Percentiles rank a stretch among this genome's conserved stretches.
Conservation (phyloP, 2,113 vertebrate genomes). For the Furnarius figulus region DNA sequence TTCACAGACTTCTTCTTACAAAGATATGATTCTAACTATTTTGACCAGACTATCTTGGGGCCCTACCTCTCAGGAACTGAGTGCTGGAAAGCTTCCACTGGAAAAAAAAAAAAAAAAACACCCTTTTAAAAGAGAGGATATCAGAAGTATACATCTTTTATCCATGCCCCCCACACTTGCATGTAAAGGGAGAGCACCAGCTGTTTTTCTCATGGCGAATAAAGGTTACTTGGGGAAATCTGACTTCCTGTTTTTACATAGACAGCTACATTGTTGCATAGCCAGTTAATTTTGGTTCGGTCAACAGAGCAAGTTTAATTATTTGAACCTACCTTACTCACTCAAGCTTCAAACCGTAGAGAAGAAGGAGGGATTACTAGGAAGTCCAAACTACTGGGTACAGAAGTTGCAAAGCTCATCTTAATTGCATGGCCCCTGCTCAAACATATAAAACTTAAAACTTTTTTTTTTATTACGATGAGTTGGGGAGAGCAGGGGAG, state of each 20-base stretch:
- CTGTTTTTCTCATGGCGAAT: constrained; percentile 84
- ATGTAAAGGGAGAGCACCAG: constrained; percentile 74
- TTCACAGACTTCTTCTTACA: constrained; percentile 59
- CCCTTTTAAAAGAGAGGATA: constrained; percentile 77
- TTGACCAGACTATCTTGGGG: constrained; percentile 68
- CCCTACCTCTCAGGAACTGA: constrained; percentile 69
- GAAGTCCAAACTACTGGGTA: background rate
- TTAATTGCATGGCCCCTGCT: background rate
- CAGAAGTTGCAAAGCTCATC: constrained; percentile 21
- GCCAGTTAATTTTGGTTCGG: constrained; percentile 79
- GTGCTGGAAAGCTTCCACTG: constrained; percentile 69
- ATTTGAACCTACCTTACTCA: constrained; percentile 69
- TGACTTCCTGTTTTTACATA: constrained; percentile 84
- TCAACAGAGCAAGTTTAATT: constrained; percentile 79
- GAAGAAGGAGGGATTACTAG: constrained; percentile 49
- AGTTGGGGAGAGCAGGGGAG: fast-evolving
- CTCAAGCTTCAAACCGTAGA: constrained; percentile 11
- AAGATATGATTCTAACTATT: constrained; percentile 67
- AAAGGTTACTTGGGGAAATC: constrained; percentile 83
- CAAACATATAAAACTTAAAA: background rate
- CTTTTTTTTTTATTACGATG: too few relatives aligned
- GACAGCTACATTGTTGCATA: constrained; percentile 76
- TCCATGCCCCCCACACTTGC: constrained; percentile 70
- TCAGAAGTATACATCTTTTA: constrained; percentile 79
- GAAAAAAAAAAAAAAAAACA: constrained; percentile 33